These are phyloP conservation scores for Pogonognathellus flavescens DNA, from an alignment of 1,140 invertebrate species.

Conservation along the genomic window DNA sequence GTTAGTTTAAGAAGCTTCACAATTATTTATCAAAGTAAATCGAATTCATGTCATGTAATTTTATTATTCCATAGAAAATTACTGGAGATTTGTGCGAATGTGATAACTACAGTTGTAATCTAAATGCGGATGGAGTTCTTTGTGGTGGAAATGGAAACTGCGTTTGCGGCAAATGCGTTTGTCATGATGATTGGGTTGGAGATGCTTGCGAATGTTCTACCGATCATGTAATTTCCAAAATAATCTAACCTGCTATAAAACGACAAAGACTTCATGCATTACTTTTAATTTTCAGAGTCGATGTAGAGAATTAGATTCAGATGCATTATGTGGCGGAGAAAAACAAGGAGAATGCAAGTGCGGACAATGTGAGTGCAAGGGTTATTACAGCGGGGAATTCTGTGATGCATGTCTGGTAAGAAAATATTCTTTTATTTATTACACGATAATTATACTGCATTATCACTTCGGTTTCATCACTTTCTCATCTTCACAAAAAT, in stretches of 20 bases:
- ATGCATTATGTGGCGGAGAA: constrained; percentile 77
- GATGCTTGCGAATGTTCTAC: constrained; percentile 83
- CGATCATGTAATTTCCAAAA: constrained; percentile 13
- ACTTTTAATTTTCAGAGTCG: background rate
- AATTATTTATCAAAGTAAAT: no score
- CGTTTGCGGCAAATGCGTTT: constrained; percentile 74
- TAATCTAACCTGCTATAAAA: background rate
- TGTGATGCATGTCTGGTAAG: constrained; percentile 31
- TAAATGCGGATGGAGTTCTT: constrained; percentile 78
- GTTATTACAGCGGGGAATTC: constrained; percentile 48
- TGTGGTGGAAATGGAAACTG: constrained; percentile 77
- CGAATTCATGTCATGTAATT: no score
- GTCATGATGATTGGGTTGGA: constrained; percentile 83
- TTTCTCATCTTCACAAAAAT: background rate
- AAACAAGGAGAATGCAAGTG: constrained; percentile 80
- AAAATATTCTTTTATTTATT: background rate
- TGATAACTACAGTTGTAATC: constrained; percentile 94
- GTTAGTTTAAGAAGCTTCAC: background rate
- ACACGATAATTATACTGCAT: background rate
- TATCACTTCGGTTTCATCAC: background rate
- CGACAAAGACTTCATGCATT: background rate
- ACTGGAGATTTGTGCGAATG: constrained; percentile 91
- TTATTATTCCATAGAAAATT: constrained; percentile 69
- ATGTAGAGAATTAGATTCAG: constrained; percentile 4
- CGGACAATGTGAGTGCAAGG: constrained; percentile 58